Conservation (phyloP, 2,797 vertebrate species). For the Pterois miles region DNA sequence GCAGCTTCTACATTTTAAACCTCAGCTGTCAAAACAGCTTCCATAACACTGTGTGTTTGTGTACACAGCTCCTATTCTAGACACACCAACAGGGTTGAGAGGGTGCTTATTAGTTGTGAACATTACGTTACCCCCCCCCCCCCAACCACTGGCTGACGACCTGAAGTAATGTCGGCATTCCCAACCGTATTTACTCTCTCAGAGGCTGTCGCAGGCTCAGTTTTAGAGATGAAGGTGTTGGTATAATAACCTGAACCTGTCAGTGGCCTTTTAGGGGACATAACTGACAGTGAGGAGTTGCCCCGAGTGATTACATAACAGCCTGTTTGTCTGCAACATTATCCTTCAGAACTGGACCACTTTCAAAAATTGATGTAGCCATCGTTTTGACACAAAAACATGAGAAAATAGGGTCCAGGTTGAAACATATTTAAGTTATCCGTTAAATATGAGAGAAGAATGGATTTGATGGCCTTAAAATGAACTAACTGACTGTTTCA, state of each 20-base stretch:
- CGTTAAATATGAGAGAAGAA: neutral
- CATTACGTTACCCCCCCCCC: neutral
- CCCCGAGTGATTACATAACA: neutral
- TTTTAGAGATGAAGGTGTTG: too few species aligned
- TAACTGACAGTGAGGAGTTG: neutral
- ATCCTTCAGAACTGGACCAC: neutral
- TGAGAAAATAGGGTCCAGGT: neutral
- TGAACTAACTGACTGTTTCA: neutral
- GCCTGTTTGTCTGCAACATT: neutral
- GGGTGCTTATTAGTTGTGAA: conserved; percentile 21
- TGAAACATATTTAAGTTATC: neutral
- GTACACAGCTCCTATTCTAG: neutral
- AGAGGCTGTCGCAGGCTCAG: too few species aligned
- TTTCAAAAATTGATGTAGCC: neutral
- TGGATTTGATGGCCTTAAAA: neutral
- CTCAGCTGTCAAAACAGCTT: conserved; percentile 14
- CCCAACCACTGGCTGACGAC: conserved; percentile 1
- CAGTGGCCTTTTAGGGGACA: neutral
- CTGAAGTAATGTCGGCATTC: neutral
- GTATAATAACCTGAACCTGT: neutral
- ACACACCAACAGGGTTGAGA: conserved; percentile 5
- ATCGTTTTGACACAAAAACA: neutral
- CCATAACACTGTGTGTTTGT: neutral
- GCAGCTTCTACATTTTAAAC: conserved; percentile 6
- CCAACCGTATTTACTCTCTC: too few species aligned